Evolutionary conservation across 1,140 invertebrate genomes (phyloP).

Genomic region (Bombyx mori): DNA sequence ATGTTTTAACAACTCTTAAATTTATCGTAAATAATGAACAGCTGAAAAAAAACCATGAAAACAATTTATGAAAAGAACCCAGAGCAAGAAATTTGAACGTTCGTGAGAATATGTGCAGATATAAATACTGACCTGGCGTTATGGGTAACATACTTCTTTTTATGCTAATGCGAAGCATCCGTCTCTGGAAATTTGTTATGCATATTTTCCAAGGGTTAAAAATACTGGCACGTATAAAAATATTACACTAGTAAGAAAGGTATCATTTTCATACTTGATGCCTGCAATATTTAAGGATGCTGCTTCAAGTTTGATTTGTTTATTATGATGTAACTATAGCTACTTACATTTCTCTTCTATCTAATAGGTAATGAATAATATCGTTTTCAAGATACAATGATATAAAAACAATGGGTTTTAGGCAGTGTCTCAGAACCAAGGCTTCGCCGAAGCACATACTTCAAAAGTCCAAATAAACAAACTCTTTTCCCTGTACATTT

Average conservation of each 20-base stretch:
- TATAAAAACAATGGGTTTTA: no score
- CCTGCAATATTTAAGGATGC: no score
- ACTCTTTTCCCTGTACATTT: no score
- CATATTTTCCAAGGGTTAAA: slow-evolving; percentile 19
- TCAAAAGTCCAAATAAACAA: no score
- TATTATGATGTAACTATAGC: neutral
- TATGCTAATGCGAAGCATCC: slow-evolving; percentile 25
- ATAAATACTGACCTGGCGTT: slow-evolving; percentile 12
- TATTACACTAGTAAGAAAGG: neutral
- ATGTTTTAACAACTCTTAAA: no score
- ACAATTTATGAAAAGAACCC: slow-evolving; percentile 18
- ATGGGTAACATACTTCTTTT: slow-evolving; percentile 24
- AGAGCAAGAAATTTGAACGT: slow-evolving; percentile 21
- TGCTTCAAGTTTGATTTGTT: neutral
- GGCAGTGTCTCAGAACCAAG: no score
- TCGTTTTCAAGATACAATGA: no score
- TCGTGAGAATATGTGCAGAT: slow-evolving; percentile 28
- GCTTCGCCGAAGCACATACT: no score
- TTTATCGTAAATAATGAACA: no score
- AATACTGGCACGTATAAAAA: slow-evolving; percentile 3
- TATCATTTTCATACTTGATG: neutral
- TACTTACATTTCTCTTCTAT: no score
- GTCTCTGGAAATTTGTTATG: slow-evolving; percentile 23
- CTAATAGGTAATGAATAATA: no score
- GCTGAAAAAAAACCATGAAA: slow-evolving; percentile 1